A percentile compares a stretch with the other conserved stretches of the same genome.
phyloP scores from a whole-genome alignment of 1,140 invertebrate species.

The Microplitis mediator region DNA sequence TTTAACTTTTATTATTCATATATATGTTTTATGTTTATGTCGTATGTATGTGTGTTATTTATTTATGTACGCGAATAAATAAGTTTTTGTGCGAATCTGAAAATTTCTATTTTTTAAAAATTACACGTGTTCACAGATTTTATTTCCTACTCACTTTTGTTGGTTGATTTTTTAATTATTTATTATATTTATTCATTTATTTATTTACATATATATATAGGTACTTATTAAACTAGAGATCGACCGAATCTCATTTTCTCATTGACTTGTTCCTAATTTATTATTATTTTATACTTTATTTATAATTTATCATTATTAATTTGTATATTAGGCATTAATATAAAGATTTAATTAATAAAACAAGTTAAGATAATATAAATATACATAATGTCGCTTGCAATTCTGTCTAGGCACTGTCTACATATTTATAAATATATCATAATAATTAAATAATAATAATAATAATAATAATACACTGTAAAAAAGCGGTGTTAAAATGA shows the following conservation, averaged over 20 bases:
- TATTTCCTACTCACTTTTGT: constrained; percentile 5
- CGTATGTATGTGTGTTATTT: not conserved
- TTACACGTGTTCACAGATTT: constrained; percentile 12
- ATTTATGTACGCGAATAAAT: not conserved
- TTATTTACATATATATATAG: constrained; percentile 26
- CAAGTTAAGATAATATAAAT: too few relatives aligned
- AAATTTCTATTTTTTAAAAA: constrained; percentile 15
- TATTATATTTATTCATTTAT: constrained; percentile 17
- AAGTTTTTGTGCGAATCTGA: constrained; percentile 3
- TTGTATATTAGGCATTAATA: constrained; percentile 12
- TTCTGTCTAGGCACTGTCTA: constrained; percentile 16
- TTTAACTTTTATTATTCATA: constrained; percentile 18
- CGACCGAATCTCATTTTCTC: constrained; percentile 9
- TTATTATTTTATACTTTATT: too few relatives aligned
- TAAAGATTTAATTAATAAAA: not conserved
- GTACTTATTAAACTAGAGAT: constrained; percentile 8
- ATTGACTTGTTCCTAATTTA: constrained; percentile 22
- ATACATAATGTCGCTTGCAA: not conserved
- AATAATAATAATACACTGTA: not conserved
- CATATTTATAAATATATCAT: not conserved
- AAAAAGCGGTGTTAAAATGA: too few relatives aligned
- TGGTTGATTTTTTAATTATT: too few relatives aligned
- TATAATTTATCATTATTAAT: not conserved
- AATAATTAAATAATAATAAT: not conserved
- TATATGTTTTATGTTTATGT: constrained; percentile 29